Conservation (phyloP, 2,888 invertebrate species). For the Sarcophaga variegata region DNA sequence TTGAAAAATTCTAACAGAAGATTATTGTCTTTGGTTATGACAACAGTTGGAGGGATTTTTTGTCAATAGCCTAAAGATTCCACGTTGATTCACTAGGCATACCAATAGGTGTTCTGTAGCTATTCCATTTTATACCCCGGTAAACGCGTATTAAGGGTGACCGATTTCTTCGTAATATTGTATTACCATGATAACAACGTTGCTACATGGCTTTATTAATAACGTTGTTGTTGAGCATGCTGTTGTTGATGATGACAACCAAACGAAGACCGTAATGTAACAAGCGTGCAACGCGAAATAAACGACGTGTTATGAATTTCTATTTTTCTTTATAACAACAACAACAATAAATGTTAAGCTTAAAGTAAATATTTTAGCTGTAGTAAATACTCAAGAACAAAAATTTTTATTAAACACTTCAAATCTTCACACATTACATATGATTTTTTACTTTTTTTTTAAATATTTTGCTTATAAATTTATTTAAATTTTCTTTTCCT, state of each 20-base stretch:
- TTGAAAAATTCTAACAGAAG: neutral
- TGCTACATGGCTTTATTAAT: slow-evolving; percentile 25
- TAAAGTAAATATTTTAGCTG: neutral
- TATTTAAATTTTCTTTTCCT: neutral
- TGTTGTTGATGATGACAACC: slow-evolving; percentile 22
- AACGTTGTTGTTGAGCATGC: slow-evolving; percentile 14
- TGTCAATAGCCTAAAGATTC: neutral
- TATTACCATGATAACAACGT: slow-evolving; percentile 32
- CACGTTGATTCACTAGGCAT: slow-evolving; percentile 2
- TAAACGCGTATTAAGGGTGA: slow-evolving; percentile 33
- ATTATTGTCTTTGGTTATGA: neutral
- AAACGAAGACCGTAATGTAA: slow-evolving; percentile 30
- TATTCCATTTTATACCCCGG: neutral
- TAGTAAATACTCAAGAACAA: too few relatives aligned
- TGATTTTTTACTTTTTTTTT: slow-evolving; percentile 5
- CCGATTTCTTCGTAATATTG: slow-evolving; percentile 30
- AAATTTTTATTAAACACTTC: neutral
- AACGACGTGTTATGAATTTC: slow-evolving; percentile 54
- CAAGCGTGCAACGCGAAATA: slow-evolving; percentile 42
- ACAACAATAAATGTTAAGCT: neutral
- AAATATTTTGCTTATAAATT: neutral
- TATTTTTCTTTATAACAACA: neutral
- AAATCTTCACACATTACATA: neutral
- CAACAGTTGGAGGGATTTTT: neutral
- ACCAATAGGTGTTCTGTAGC: neutral